These are phyloP conservation scores for Tragelaphus buxtoni DNA, from an alignment of 2,113 vertebrate genomes.

Conservation along the genomic window DNA sequence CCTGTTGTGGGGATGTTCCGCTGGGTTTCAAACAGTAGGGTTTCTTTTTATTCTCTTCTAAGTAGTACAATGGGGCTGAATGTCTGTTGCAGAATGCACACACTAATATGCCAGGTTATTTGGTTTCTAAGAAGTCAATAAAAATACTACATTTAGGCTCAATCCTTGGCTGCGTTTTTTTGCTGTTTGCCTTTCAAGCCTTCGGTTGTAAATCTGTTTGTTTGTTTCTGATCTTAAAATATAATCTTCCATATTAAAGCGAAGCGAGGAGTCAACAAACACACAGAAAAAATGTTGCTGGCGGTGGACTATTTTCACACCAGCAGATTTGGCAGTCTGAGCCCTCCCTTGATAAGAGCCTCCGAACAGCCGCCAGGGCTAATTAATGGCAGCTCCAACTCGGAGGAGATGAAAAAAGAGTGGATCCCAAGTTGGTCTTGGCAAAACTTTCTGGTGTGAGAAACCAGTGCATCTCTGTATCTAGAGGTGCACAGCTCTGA, in stretches of 20 bases:
- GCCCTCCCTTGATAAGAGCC: constrained; percentile 77
- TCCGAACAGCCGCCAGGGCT: constrained; percentile 81
- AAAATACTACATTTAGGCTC: constrained; percentile 95
- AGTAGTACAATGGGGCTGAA: constrained; percentile 97
- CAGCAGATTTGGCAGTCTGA: constrained; percentile 80
- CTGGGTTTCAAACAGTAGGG: constrained; percentile 99
- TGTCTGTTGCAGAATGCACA: constrained; percentile 97
- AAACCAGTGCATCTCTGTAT: constrained; percentile 46
- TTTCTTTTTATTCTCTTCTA: constrained; percentile 98
- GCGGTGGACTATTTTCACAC: constrained; percentile 81
- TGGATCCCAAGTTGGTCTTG: constrained; percentile 75
- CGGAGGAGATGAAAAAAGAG: constrained; percentile 56
- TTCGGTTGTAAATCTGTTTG: constrained; percentile 84
- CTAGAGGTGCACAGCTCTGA: not conserved
- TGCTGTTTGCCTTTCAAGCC: constrained; percentile 72
- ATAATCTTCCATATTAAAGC: constrained; percentile 81
- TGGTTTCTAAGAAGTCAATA: constrained; percentile 99
- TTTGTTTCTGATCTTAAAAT: constrained; percentile 84
- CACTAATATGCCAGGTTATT: constrained; percentile 98
- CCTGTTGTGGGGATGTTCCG: constrained; percentile 99
- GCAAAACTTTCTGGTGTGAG: constrained; percentile 76
- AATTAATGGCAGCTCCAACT: constrained; percentile 82
- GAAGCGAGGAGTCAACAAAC: constrained; percentile 82
- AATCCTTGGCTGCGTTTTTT: constrained; percentile 72
- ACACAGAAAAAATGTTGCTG: constrained; percentile 77